Conservation (phyloP, 1,140 invertebrate species). For the Neomicropteryx cornuta region DNA sequence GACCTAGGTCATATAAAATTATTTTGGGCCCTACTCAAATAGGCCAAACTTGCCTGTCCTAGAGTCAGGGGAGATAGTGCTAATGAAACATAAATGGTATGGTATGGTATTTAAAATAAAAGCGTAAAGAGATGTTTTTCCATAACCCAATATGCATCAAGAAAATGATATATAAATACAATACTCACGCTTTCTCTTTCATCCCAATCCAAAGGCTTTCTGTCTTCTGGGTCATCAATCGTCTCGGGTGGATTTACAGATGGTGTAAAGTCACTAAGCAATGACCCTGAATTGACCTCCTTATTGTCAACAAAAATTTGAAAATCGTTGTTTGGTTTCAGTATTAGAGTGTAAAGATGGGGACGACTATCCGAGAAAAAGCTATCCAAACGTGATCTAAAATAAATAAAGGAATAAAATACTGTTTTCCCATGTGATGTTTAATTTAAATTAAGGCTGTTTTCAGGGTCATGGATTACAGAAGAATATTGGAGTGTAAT, state of each 20-base stretch:
- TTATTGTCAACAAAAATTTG: constrained; percentile 60
- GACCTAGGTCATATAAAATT: too few species aligned
- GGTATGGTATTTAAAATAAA: too few species aligned
- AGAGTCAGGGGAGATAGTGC: too few species aligned
- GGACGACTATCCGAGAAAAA: constrained; percentile 91
- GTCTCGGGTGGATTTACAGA: constrained; percentile 91
- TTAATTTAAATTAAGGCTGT: not conserved
- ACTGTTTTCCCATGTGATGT: not conserved
- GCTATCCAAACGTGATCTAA: constrained; percentile 63
- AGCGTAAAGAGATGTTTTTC: too few species aligned
- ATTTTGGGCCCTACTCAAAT: too few species aligned
- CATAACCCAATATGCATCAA: too few species aligned
- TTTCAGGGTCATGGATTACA: not conserved
- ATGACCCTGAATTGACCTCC: constrained; percentile 71
- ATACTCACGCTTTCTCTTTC: constrained; percentile 72
- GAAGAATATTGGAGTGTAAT: too few species aligned
- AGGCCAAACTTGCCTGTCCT: too few species aligned
- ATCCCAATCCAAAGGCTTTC: constrained; percentile 91
- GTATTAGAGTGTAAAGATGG: constrained; percentile 85
- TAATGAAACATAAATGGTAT: too few species aligned
- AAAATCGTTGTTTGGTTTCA: constrained; percentile 83
- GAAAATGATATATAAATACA: constrained; percentile 3
- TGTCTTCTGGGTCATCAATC: constrained; percentile 90
- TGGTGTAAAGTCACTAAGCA: constrained; percentile 85
- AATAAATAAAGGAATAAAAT: constrained; percentile 9